Evolutionary conservation across 2,888 invertebrate species (phyloP).

Genomic region (Pristionchus maxplancki): DNA sequence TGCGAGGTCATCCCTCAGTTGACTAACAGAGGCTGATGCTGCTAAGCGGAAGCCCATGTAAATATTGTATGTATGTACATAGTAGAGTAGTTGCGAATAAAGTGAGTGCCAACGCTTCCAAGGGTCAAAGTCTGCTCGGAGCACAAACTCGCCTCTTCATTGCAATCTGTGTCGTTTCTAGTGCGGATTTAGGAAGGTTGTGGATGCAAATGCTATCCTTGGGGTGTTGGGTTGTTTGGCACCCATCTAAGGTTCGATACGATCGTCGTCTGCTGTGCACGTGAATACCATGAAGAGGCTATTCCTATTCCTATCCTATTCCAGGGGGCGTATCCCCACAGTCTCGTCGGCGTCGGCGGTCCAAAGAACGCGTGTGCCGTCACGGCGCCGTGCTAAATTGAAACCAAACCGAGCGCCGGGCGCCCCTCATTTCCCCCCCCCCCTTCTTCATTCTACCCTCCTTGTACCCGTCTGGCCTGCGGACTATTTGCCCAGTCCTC

Average conservation of each 20-base stretch:
- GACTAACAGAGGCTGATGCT: no score
- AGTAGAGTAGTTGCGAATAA: not conserved
- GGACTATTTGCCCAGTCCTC: not conserved
- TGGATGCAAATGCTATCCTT: not conserved
- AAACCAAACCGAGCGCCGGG: not conserved
- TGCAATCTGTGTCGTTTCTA: no score
- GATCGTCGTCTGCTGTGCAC: no score
- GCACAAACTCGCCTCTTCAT: no score
- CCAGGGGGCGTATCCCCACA: not conserved
- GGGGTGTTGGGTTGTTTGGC: no score
- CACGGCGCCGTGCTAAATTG: slow-evolving; percentile 1
- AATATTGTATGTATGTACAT: not conserved
- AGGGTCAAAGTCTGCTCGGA: slow-evolving; percentile 7
- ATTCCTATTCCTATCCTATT: no score
- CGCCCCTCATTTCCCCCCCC: not conserved
- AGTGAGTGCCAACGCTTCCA: not conserved
- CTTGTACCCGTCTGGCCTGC: not conserved
- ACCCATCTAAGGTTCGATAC: no score
- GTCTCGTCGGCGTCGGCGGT: not conserved
- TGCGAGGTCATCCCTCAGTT: no score
- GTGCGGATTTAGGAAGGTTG: not conserved
- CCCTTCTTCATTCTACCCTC: not conserved
- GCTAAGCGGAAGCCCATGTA: no score
- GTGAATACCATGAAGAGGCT: no score
- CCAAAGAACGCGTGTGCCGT: not conserved